Evolutionary conservation across 2,888 invertebrate genomes (phyloP).

Genomic region (Drosophila anomelani): DNA sequence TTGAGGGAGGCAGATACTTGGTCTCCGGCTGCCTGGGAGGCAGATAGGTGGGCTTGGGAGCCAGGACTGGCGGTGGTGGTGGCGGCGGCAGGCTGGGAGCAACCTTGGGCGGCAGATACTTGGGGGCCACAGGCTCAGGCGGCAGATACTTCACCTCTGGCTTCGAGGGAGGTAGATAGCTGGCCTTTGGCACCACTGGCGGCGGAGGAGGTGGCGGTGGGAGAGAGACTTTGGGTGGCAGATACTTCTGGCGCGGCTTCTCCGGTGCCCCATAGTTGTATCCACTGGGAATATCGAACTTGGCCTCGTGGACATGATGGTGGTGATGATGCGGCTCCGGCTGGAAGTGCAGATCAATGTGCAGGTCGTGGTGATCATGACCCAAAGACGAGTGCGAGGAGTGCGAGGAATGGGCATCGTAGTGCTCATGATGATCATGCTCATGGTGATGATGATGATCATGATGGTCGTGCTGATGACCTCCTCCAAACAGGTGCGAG

Average conservation of each 20-base stretch:
- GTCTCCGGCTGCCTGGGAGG: constrained; percentile 46
- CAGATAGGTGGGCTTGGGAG: constrained; percentile 52
- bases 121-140: constrained; percentile 40
- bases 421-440: constrained; percentile 31
- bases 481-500: constrained; percentile 62
- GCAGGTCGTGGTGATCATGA: constrained; percentile 51
- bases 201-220: constrained; percentile 48
- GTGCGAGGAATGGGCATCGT: constrained; percentile 23
- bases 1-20: constrained; percentile 54
- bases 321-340: constrained; percentile 52
- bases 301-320: constrained; percentile 30
- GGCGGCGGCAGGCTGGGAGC: constrained; percentile 65
- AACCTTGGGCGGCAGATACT: constrained; percentile 71
- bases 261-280: constrained; percentile 58
- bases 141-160: constrained; percentile 36
- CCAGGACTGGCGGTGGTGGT: constrained; percentile 64
- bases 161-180: constrained; percentile 50
- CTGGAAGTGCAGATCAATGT: constrained; percentile 54
- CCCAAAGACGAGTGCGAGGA: constrained; percentile 20
- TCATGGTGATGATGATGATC: constrained; percentile 47
- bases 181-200: constrained; percentile 34
- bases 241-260: constrained; percentile 42
- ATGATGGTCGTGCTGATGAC: constrained; percentile 29
- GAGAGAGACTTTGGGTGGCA: constrained; percentile 41
- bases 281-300: constrained; percentile 47